Evolutionary conservation across 2,797 vertebrate genomes (phyloP), one percentile per base, ranked within the genome.

Genomic region (Poecilia velifera): DNA sequence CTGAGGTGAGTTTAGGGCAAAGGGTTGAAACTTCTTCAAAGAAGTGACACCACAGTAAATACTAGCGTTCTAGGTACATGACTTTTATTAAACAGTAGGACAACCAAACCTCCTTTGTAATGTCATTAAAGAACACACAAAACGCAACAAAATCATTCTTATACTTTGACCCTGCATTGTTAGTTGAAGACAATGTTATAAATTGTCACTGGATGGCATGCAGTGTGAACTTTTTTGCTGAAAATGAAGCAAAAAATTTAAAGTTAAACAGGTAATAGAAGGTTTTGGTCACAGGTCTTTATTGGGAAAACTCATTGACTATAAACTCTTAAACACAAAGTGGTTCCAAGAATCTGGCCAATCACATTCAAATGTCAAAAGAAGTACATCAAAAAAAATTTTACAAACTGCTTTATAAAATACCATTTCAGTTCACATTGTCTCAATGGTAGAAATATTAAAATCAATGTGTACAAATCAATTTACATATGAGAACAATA

Each of bases 1-100:
- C 51, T 77, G 51, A 76, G 14, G 34, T 13, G 7, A 73, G 43
- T 77, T 45, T 79, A 28, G 25, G 78, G 18, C 57, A 34, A 5
- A 14, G 14, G 13, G 14, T 34, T 62, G 28, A 31, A 62, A 62
- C 57, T 62, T 31, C 13, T 62, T 62, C 31, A 16, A 62, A 6
- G 6, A 62, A 6, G 6, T 6, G 57, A 34, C 28, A 62, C 14
- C 28, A 34, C 57, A 62, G 57, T 62, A 34, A 62, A 62, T 62
- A 62, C 28, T 34, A 62, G 57, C 13, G 14, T 34, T 62, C 28
- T 18, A 34, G 28, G 28, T 3, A 34, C 14, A 31, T 18, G 59
- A 59, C 28, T 31, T 34, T 31, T 34, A 62, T 34, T 34, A 34
- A 62, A 34, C 12, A 34, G 55, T 59, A 14, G 5, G 59, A 31